Evolutionary conservation across 2,113 vertebrate genomes (phyloP).

Genomic region (Antechinus stuartii): DNA sequence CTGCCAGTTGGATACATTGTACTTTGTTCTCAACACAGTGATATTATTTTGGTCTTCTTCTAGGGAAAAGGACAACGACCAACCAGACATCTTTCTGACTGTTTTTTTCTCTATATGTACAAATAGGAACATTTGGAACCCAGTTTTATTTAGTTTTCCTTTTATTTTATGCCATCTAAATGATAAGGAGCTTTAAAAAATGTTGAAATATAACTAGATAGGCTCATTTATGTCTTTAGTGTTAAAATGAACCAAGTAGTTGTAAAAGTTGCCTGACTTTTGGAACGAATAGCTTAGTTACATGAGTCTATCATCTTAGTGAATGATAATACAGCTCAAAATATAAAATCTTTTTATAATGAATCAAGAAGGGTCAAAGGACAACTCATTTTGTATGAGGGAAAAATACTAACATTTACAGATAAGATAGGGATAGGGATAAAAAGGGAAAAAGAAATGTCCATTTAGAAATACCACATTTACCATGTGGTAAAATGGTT

Average conservation of each 20-base stretch:
- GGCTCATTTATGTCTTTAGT: neutral
- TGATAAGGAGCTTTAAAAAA: conserved; percentile 20
- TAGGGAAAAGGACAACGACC: neutral
- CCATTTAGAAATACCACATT: neutral
- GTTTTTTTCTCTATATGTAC: neutral
- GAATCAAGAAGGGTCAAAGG: conserved; percentile 53
- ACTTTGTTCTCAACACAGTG: neutral
- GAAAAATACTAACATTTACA: neutral
- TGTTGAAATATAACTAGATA: conserved; percentile 15
- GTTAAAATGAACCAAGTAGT: conserved; percentile 36
- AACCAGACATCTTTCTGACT: neutral
- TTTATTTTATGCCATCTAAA: conserved; percentile 36
- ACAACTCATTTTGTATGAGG: conserved; percentile 56
- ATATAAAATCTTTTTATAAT: conserved; percentile 52
- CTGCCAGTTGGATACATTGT: neutral
- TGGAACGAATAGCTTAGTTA: conserved; percentile 12
- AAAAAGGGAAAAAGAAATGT: rapidly evolving
- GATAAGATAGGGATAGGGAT: neutral
- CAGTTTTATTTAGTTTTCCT: conserved; percentile 41
- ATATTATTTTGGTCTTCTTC: neutral
- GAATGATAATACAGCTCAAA: conserved; percentile 55
- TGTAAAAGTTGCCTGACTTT: neutral
- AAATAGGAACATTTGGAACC: neutral
- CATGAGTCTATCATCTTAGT: neutral
- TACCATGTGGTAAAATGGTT: neutral